Percentiles rank a stretch among this genome's conserved stretches.
phyloP scores from a whole-genome alignment of 35 echinoderm and acorn worm species.

The Hemicentrotus pulcherrimus region DNA sequence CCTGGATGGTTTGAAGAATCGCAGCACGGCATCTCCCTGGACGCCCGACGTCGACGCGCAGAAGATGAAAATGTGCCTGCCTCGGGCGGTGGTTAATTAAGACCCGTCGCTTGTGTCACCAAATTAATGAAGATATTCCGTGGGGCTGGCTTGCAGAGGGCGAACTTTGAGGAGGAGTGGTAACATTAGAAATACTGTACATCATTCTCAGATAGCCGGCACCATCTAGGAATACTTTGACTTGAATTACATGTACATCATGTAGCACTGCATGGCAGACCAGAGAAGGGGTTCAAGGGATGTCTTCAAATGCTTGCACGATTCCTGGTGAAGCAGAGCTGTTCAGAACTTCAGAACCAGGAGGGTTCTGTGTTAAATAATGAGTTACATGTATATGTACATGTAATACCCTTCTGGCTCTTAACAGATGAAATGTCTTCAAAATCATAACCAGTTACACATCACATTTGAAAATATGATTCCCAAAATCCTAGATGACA shows the following conservation, averaged over 20 bases:
- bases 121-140: slow-evolving; percentile 48
- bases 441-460: too few species aligned
- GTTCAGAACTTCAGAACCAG: too few species aligned
- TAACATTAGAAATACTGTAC: neutral
- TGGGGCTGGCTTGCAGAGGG: neutral
- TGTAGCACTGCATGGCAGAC: neutral
- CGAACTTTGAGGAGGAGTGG: neutral
- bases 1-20: neutral
- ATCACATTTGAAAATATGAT: too few species aligned
- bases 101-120: slow-evolving; percentile 23
- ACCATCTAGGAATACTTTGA: neutral
- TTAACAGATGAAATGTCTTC: too few species aligned
- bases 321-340: too few species aligned
- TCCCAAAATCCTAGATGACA: too few species aligned
- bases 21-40: neutral
- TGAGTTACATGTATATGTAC: too few species aligned
- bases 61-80: slow-evolving; percentile 13
- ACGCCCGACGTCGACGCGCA: neutral
- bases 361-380: too few species aligned
- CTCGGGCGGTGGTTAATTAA: slow-evolving; percentile 25
- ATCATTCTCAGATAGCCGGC: neutral
- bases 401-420: too few species aligned
- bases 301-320: too few species aligned
- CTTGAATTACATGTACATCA: too few species aligned
- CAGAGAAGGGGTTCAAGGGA: too few species aligned